Evolutionary conservation across 2,113 vertebrate genomes (phyloP).

Genomic region (Myodes glareolus): DNA sequence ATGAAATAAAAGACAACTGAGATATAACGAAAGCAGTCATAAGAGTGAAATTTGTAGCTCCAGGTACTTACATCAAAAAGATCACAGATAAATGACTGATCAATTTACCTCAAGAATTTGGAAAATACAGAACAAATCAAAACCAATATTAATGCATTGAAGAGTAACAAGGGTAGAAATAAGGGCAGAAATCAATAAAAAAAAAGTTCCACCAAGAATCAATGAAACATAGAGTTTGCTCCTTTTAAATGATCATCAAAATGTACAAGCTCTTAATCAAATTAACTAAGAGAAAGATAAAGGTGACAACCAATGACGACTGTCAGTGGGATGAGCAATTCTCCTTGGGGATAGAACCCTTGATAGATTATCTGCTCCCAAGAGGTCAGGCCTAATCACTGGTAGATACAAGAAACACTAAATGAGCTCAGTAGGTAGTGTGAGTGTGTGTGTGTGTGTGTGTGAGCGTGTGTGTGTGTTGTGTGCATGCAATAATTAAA

Average conservation of each 20-base stretch:
- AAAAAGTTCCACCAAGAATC: neutral
- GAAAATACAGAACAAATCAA: neutral
- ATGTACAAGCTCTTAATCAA: neutral
- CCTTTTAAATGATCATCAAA: neutral
- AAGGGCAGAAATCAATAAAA: neutral
- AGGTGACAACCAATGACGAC: neutral
- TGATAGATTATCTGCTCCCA: neutral
- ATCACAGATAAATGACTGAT: neutral
- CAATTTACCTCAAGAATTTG: neutral
- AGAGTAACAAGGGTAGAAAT: neutral
- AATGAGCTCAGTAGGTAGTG: neutral
- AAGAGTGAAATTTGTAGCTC: neutral
- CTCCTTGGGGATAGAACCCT: neutral
- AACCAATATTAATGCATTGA: no score
- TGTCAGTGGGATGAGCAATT: neutral
- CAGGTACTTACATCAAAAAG: neutral
- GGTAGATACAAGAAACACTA: neutral
- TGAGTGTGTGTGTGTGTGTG: neutral
- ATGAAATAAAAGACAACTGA: neutral
- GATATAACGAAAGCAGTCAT: neutral
- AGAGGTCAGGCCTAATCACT: neutral
- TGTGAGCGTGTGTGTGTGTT: no score
- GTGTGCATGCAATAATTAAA: neutral
- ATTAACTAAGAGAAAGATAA: neutral
- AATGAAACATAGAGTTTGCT: neutral